phyloP scores from a whole-genome alignment of 2,888 invertebrate genomes.

The Palloptera scutellata region DNA sequence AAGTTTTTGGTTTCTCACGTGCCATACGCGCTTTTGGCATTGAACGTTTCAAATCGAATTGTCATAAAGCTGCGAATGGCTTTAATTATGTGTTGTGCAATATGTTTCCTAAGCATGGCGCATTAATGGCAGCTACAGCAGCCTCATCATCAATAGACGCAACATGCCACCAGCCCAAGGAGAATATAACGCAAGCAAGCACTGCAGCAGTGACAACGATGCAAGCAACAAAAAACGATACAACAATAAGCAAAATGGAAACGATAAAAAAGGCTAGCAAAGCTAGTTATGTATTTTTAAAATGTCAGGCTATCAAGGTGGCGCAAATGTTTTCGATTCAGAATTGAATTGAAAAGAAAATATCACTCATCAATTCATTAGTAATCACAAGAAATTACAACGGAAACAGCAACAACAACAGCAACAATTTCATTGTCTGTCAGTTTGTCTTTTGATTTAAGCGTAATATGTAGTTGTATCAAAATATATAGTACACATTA shows the following conservation, averaged over 20 bases:
- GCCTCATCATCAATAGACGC: neutral
- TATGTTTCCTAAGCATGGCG: slow-evolving; percentile 71
- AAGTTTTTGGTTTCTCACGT: slow-evolving; percentile 85
- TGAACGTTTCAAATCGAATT: slow-evolving; percentile 89
- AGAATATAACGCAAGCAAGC: slow-evolving; percentile 26
- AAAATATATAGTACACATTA: too few species aligned
- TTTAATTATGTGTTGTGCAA: slow-evolving; percentile 82
- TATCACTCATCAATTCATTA: slow-evolving; percentile 16
- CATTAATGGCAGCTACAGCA: slow-evolving; percentile 20
- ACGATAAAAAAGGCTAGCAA: slow-evolving; percentile 81
- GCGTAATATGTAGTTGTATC: slow-evolving; percentile 9
- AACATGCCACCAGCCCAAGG: slow-evolving; percentile 13
- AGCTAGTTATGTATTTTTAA: slow-evolving; percentile 83
- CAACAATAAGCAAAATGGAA: slow-evolving; percentile 54
- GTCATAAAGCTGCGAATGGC: slow-evolving; percentile 80
- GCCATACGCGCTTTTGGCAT: slow-evolving; percentile 90
- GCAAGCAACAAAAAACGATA: slow-evolving; percentile 25
- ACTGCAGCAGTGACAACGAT: slow-evolving; percentile 23
- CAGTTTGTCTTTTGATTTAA: slow-evolving; percentile 16
- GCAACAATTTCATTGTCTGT: slow-evolving; percentile 12
- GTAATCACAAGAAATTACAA: neutral
- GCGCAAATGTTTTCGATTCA: slow-evolving; percentile 62
- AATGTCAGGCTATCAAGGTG: slow-evolving; percentile 65
- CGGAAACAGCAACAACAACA: too few species aligned
- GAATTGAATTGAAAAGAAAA: slow-evolving; percentile 49